Conservation (phyloP, 2,888 invertebrate species). For the Prenolepis imparis region DNA sequence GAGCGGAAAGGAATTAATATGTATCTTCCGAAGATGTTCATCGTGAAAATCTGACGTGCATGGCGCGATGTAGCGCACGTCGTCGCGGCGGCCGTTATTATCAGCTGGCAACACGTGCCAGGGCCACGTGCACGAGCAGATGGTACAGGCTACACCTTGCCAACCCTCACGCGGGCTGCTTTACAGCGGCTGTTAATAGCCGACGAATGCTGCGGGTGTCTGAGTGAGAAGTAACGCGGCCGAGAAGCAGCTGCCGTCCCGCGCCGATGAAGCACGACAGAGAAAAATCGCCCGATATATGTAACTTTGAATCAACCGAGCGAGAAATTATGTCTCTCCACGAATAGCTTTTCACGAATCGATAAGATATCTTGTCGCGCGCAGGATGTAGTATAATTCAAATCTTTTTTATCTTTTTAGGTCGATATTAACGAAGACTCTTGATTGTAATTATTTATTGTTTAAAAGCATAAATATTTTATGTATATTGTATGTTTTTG, state of each 20-base stretch:
- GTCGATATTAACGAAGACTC: neutral
- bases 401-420: too few relatives aligned
- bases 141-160: conserved; percentile 84
- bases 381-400: neutral
- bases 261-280: conserved; percentile 69
- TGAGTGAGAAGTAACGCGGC: conserved; percentile 74
- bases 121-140: conserved; percentile 84
- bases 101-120: conserved; percentile 84
- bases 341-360: conserved; percentile 4
- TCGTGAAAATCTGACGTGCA: conserved; percentile 59
- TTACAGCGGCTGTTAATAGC: conserved; percentile 77
- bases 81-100: conserved; percentile 78
- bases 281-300: conserved; percentile 11
- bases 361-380: conserved; percentile 13
- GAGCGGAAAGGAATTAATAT: conserved; percentile 34
- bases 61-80: conserved; percentile 46
- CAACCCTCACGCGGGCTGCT: conserved; percentile 72
- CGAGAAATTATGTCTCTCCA: conserved; percentile 26
- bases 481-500: neutral
- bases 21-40: conserved; percentile 56
- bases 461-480: neutral
- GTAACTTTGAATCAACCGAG: neutral
- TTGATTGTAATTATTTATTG: neutral
- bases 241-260: conserved; percentile 67
- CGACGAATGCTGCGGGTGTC: conserved; percentile 72